A percentile compares a stretch with the other conserved stretches of the same genome.
phyloP scores from a whole-genome alignment of 37 sponge, comb jelly and placozoan genomes.

The Oopsacas minuta region DNA sequence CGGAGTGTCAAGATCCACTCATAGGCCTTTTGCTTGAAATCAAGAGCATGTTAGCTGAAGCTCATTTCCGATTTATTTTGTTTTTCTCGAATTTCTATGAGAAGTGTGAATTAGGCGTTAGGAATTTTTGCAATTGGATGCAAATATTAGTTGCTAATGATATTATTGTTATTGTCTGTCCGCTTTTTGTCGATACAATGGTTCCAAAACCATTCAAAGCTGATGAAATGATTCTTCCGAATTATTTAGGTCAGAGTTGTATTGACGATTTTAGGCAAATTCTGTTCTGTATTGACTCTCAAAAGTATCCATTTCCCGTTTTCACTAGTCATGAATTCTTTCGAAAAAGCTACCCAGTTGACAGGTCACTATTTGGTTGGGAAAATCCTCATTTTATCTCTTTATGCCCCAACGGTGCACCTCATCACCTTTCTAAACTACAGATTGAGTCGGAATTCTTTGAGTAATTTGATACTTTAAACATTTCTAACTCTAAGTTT shows the following conservation, averaged over 20 bases:
- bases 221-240: too few relatives aligned
- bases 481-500: too few relatives aligned
- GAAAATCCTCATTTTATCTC: not conserved
- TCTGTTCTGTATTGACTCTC: not conserved
- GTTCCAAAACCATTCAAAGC: not conserved
- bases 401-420: not conserved
- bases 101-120: not conserved
- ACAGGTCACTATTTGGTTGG: not conserved
- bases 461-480: too few relatives aligned
- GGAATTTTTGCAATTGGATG: not conserved
- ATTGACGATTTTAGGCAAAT: too few relatives aligned
- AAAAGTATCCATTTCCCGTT: not conserved
- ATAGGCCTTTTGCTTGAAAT: not conserved
- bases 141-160: not conserved
- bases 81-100: not conserved
- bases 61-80: not conserved
- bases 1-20: not conserved
- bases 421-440: too few relatives aligned
- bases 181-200: not conserved
- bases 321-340: not conserved
- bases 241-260: too few relatives aligned
- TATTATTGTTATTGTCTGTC: not conserved
- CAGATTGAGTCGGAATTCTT: too few relatives aligned
- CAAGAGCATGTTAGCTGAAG: not conserved
- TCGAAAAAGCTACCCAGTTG: not conserved